Percentiles rank a stretch among this genome's conserved stretches.
Conservation (phyloP, 2,113 vertebrate species). For the Salvelinus alpinus region DNA sequence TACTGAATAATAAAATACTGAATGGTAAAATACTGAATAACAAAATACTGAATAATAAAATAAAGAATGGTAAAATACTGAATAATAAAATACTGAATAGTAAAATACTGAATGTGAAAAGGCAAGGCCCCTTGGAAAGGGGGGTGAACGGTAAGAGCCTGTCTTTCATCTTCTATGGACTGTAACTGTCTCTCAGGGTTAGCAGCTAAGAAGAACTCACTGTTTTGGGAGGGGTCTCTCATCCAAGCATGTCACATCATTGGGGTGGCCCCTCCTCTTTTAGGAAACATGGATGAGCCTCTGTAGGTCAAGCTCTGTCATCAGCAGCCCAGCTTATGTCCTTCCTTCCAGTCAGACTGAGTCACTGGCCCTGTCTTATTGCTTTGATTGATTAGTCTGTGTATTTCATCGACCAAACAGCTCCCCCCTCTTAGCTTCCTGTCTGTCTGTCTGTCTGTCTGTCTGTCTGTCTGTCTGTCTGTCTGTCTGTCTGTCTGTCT, state of each 20-base stretch:
- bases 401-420: conserved; percentile 25
- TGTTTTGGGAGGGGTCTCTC: not conserved
- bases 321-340: not conserved
- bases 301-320: not conserved
- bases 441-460: conserved; percentile 2
- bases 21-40: no score
- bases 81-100: no score
- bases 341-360: conserved; percentile 20
- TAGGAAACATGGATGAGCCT: not conserved
- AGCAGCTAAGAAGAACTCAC: not conserved
- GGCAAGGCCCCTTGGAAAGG: not conserved
- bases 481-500: conserved; percentile 26
- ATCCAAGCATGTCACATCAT: not conserved
- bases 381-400: conserved; percentile 16
- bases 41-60: no score
- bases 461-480: no score
- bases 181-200: not conserved
- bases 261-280: not conserved
- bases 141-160: not conserved
- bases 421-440: conserved; percentile 16
- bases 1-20: no score
- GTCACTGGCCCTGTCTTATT: conserved; percentile 16
- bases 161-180: not conserved
- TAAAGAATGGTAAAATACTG: no score
- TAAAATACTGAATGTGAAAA: not conserved